Evolutionary conservation across 2,113 vertebrate species (phyloP).

Genomic region (Aythya baeri): DNA sequence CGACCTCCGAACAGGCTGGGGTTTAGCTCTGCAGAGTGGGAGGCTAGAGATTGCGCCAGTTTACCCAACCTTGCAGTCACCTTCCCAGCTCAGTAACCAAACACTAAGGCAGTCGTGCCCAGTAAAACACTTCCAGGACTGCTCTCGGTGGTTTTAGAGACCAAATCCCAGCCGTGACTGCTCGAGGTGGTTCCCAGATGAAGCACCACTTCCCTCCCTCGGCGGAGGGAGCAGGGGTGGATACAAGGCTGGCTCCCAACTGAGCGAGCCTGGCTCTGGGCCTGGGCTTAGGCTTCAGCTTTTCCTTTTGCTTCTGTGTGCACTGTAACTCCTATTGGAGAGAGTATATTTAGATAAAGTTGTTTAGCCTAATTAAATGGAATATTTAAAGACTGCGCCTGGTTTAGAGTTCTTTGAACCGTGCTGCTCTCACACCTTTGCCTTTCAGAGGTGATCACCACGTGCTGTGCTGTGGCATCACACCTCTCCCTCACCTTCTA

Average conservation of each 20-base stretch:
- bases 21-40: background rate
- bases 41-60: background rate
- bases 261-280: accelerated
- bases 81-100: background rate
- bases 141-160: background rate
- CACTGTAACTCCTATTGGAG: constrained; percentile 9
- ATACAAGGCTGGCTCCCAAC: background rate
- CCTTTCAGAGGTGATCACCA: background rate
- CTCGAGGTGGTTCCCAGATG: background rate
- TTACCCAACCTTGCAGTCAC: background rate
- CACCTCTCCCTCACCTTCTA: background rate
- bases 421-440: accelerated
- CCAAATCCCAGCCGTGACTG: background rate
- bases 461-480: background rate
- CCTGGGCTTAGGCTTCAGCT: constrained; percentile 1
- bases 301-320: constrained; percentile 5
- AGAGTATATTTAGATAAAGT: background rate
- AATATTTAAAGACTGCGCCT: background rate
- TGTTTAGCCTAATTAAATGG: constrained; percentile 58
- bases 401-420: background rate
- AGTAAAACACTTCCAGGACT: background rate
- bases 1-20: background rate
- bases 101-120: background rate
- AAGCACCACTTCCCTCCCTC: background rate
- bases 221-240: background rate